These are phyloP conservation scores for Centropyge bicolor DNA, from an alignment of 2,797 vertebrate genomes.

Conservation along the genomic window DNA sequence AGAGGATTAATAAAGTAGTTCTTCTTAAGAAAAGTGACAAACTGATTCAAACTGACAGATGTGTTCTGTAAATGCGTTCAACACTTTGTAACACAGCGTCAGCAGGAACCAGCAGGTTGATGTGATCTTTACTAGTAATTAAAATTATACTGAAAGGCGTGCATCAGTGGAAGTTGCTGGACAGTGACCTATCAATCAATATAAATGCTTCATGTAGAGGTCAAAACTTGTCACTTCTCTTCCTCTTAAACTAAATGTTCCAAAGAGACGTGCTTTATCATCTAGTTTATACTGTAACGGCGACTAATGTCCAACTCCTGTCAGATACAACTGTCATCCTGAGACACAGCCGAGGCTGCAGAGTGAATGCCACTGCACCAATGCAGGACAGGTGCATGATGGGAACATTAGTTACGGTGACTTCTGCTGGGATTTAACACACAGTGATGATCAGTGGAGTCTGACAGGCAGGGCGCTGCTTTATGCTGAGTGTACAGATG, in stretches of 20 bases:
- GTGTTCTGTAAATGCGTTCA: neutral
- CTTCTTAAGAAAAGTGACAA: neutral
- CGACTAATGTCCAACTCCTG: too few species aligned
- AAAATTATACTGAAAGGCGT: neutral
- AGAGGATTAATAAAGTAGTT: neutral
- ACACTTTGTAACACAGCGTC: too few species aligned
- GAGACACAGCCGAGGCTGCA: neutral
- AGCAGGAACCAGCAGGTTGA: constrained; percentile 9
- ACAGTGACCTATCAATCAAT: too few species aligned
- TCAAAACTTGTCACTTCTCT: too few species aligned
- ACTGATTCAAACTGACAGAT: neutral
- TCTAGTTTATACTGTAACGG: too few species aligned
- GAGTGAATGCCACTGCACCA: neutral
- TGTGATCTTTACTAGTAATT: neutral
- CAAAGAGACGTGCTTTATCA: too few species aligned
- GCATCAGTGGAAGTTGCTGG: neutral
- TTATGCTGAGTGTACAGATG: neutral
- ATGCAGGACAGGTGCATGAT: constrained; percentile 14
- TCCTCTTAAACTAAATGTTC: too few species aligned
- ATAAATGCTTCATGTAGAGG: too few species aligned
- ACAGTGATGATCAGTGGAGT: neutral
- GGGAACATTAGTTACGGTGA: neutral
- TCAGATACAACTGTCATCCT: too few species aligned
- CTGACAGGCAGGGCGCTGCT: neutral
- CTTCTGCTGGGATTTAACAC: neutral